Evolutionary conservation across 2,113 vertebrate genomes (phyloP).

Genomic region (Cephalopholis sonnerati): DNA sequence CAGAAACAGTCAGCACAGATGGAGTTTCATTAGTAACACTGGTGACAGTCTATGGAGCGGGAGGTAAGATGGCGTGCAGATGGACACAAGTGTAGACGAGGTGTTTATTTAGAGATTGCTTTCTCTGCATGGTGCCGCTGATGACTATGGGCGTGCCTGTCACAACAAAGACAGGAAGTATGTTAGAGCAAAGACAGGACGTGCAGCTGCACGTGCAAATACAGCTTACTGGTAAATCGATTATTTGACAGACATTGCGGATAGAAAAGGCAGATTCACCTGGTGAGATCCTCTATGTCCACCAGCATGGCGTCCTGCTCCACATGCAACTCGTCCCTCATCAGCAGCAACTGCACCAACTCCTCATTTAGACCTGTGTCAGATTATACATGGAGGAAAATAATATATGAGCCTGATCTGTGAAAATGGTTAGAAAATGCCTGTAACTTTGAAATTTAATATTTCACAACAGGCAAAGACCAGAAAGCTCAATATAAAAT

Average conservation of each 20-base stretch:
- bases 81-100: slow-evolving; percentile 17
- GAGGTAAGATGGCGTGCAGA: slow-evolving; percentile 49
- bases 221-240: neutral
- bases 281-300: slow-evolving; percentile 97
- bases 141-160: slow-evolving; percentile 94
- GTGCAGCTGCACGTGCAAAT: neutral
- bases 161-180: slow-evolving; percentile 12
- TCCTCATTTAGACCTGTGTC: slow-evolving; percentile 95
- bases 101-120: slow-evolving; percentile 88
- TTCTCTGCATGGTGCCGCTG: slow-evolving; percentile 95
- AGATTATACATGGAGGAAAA: neutral
- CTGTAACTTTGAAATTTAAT: too few relatives aligned
- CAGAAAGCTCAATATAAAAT: too few relatives aligned
- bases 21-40: slow-evolving; percentile 54
- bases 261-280: slow-evolving; percentile 77
- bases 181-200: neutral
- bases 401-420: too few relatives aligned
- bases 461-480: too few relatives aligned
- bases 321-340: slow-evolving; percentile 96
- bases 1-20: slow-evolving; percentile 57
- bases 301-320: slow-evolving; percentile 99
- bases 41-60: slow-evolving; percentile 49
- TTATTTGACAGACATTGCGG: too few relatives aligned
- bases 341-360: slow-evolving; percentile 95
- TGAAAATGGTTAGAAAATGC: too few relatives aligned